Base-by-base conservation (phyloP, 2,888 invertebrate genomes). In the Andricus quercusramuli region DNA sequence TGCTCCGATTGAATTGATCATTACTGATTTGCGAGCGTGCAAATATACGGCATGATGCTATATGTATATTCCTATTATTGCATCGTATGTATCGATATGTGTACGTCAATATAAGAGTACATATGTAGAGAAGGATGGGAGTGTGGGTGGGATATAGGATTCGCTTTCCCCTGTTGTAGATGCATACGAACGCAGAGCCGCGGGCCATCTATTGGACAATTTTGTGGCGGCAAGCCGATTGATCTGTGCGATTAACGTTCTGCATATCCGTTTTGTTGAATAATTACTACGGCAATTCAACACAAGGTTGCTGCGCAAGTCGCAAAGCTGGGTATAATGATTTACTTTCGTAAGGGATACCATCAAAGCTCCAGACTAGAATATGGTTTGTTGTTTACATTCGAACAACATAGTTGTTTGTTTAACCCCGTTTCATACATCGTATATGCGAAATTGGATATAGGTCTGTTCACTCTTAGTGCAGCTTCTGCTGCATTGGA, bases 1-100 rank as follows among this genome's bases (percentile, higher is more conserved):
- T 85, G 83, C 84, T 83, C 68, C 82, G 83, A 86, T 86, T 84
- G 83, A 83, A 86, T 86, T 85, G 86, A 83, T 86, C 86, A 86
- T 86, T 86, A 85, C 83, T 81, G 85, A 86, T 86, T 85, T 85
- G 84, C 78, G 83, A 84, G 82, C 74, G 80, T 44, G 80, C 77
- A 65, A 80, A 80, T 80, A 79, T 70, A 51, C 70, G 70, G 47
- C 47, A 70, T 20, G 29, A 32, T 3, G 32, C 74, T 51, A 74
- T 74, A 74, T 74, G 15, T 44, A 74, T 74, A 74, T 74, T 74
- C n/a, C 11, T 56, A 56, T 47, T 13, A 20, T 51, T 29, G 51
- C 56, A 32, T n/a, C 13, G 66, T n/a, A 66, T 17, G 37, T 41
- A 9, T 41, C 66, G 9, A 20, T 37, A 66, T 20, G n/a, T 9